Conservation (phyloP, 2,888 invertebrate species). For the Antheraea yamamai region DNA sequence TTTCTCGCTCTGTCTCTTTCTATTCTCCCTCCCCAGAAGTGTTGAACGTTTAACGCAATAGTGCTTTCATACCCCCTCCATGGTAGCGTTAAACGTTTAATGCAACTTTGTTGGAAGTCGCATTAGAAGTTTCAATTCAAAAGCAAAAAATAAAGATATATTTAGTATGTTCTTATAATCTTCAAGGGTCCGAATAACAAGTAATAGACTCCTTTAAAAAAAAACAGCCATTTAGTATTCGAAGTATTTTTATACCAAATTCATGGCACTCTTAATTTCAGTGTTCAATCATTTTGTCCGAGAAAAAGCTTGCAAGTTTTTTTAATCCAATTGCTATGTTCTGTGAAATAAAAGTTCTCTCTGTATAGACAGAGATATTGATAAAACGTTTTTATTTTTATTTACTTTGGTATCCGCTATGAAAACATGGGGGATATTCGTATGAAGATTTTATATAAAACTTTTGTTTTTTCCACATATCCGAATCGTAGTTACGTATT, state of each 20-base stretch:
- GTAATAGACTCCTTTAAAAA: not conserved
- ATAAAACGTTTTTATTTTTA: conserved; percentile 1
- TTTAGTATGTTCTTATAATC: no score
- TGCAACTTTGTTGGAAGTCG: no score
- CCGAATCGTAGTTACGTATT: not conserved
- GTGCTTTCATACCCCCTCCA: no score
- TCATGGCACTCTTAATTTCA: not conserved
- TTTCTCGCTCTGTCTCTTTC: no score
- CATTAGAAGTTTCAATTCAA: no score
- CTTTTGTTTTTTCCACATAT: not conserved
- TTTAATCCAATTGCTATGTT: conserved; percentile 3
- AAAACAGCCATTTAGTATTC: not conserved
- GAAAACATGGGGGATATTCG: not conserved
- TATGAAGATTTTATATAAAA: not conserved
- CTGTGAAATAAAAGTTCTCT: not conserved
- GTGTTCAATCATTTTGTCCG: not conserved
- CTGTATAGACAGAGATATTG: not conserved
- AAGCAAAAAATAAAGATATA: not conserved
- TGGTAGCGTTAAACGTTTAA: no score
- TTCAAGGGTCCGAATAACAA: not conserved
- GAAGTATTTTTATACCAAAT: not conserved
- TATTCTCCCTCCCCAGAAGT: no score
- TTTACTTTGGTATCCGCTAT: not conserved
- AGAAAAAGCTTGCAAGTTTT: not conserved
- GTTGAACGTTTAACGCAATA: no score